Base-by-base conservation (phyloP, 2,888 invertebrate species). In the Eupithecia pulchellata region DNA sequence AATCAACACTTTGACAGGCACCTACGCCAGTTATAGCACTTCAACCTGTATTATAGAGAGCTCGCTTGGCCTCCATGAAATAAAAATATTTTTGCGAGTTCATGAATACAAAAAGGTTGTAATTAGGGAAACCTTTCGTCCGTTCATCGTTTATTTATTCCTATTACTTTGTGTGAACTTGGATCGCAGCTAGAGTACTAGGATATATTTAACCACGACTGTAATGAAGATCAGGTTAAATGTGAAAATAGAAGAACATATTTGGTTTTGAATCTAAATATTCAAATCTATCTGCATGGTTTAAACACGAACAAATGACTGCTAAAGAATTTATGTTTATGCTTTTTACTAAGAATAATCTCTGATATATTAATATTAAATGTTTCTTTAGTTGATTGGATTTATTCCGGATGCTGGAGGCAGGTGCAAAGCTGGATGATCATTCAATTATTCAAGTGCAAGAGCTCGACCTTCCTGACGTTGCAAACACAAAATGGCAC, bases 401-500 rank as follows among this genome's bases (percentile, higher is more conserved):
- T 71, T 73, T 68, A 67, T 74, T 42, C 70, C 58, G 70, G 74
- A 73, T 72, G 47, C 69, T 27, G 64, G 47, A 62, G 36, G 70
- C 75, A 76, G 81, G 80, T 85, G 79, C 79, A 77, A 75, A 79
- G 74, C 75, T 78, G 78, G 76, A 75, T 79, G 78, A 78, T 83
- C 77, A 78, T 84, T 84, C 79, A 81, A 84, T 86, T 82, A 86
- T 86, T 86, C 83, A 86, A 81, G 77, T 83, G 79, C 82, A 76
- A 66, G 73, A 83, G 75, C 83, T 78, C 76, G 79, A 78, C 77
- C 81, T 75, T 79, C 81, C 83, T 85, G 84, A 85, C 81, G 82
- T 78, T 79, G 84, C 81, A 78, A 84, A 83, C 81, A 83, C 83
- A 86, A 81, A 84, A 81, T 79, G 79, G 77, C 82, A 83, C 81